These are phyloP conservation scores for Anagrus nilaparvatae DNA, from an alignment of 1,140 invertebrate genomes.

Conservation along the genomic window DNA sequence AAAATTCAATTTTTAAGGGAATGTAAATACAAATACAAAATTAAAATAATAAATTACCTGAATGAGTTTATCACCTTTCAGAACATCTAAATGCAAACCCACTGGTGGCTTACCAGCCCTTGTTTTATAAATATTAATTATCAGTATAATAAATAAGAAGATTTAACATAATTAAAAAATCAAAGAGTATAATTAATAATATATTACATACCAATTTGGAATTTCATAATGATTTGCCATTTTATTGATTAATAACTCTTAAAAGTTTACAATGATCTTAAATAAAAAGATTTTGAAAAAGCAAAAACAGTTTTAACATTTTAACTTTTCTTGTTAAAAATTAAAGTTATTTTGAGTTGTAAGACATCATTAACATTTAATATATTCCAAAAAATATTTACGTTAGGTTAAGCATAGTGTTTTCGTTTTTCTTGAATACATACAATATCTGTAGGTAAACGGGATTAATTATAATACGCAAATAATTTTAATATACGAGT, in stretches of 20 bases:
- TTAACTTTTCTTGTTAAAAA: too few species aligned
- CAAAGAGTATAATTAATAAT: not conserved
- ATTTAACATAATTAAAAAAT: slow-evolving; percentile 1
- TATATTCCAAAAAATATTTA: too few species aligned
- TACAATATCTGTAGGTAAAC: too few species aligned
- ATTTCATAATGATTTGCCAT: slow-evolving; percentile 86
- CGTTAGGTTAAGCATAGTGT: too few species aligned
- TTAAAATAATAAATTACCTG: slow-evolving; percentile 45
- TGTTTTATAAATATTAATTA: slow-evolving; percentile 38
- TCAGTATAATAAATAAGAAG: slow-evolving; percentile 10
- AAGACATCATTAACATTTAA: too few species aligned
- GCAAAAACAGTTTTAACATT: too few species aligned
- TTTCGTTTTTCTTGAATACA: too few species aligned
- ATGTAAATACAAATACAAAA: slow-evolving; percentile 3
- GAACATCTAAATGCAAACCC: slow-evolving; percentile 93
- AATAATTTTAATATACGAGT: too few species aligned
- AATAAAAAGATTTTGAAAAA: too few species aligned
- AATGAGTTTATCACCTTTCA: slow-evolving; percentile 93
- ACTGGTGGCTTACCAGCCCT: slow-evolving; percentile 96
- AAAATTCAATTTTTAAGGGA: slow-evolving; percentile 19
- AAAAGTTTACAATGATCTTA: too few species aligned
- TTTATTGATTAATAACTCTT: slow-evolving; percentile 4
- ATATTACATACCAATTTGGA: slow-evolving; percentile 59
- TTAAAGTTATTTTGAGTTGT: too few species aligned
- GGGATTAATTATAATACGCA: too few species aligned